Evolutionary conservation across 2,888 invertebrate species (phyloP).

Genomic region (Dicroscelio sp.): DNA sequence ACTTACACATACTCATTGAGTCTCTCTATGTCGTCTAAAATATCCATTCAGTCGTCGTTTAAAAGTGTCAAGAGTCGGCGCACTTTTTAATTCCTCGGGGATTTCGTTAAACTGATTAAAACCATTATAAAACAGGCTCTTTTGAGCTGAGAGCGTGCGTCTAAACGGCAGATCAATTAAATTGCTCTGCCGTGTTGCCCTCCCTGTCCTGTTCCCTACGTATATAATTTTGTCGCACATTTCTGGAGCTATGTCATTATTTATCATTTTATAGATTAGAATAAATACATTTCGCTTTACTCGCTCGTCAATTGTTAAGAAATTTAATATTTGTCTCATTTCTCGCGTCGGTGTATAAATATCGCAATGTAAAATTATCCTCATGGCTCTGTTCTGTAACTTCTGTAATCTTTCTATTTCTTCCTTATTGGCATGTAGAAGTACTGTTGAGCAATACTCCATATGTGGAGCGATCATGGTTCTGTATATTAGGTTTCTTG

Average conservation of each 20-base stretch:
- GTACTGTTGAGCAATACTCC: constrained; percentile 32
- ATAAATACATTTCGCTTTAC: constrained; percentile 40
- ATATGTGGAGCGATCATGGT: constrained; percentile 44
- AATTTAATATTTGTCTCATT: constrained; percentile 16
- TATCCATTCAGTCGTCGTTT: no score
- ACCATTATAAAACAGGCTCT: no score
- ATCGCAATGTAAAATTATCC: constrained; percentile 8
- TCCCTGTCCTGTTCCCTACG: not conserved
- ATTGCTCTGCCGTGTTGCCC: constrained; percentile 6
- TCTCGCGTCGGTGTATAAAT: constrained; percentile 32
- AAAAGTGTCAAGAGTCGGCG: no score
- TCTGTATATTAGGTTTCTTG: constrained; percentile 27
- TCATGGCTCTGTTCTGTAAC: constrained; percentile 34
- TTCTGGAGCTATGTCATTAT: not conserved
- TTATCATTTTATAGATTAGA: constrained; percentile 43
- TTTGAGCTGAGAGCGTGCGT: no score
- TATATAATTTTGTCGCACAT: not conserved
- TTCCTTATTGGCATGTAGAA: constrained; percentile 25
- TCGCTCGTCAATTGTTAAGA: constrained; percentile 35
- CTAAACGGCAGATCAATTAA: no score
- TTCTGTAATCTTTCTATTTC: constrained; percentile 37
- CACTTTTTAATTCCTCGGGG: not conserved
- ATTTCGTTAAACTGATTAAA: not conserved
- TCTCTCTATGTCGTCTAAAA: no score
- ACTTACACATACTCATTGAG: no score